phyloP scores from a whole-genome alignment of 2,888 invertebrate genomes.

The Temnothorax unifasciatus region DNA sequence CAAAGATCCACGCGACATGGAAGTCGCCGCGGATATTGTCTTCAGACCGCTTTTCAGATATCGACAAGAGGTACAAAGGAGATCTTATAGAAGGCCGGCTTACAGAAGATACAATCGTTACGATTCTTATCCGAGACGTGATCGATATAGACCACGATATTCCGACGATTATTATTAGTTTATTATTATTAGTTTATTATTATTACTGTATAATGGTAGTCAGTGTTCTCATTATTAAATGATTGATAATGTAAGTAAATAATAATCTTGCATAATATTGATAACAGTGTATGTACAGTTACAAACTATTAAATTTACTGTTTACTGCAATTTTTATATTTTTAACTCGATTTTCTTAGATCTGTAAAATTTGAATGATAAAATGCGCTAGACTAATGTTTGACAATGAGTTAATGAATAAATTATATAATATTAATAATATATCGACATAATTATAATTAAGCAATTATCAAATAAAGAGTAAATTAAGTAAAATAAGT shows the following conservation, averaged over 20 bases:
- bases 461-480: not conserved
- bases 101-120: slow-evolving; percentile 68
- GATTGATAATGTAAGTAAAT: not conserved
- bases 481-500: slow-evolving; percentile 3
- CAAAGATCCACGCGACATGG: slow-evolving; percentile 76
- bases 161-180: slow-evolving; percentile 61
- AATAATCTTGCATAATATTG: not conserved
- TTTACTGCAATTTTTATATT: not conserved
- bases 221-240: not conserved
- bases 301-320: not conserved
- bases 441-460: not conserved
- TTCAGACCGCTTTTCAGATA: slow-evolving; percentile 83
- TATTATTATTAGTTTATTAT: no score
- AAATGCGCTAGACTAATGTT: not conserved
- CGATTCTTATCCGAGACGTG: slow-evolving; percentile 63
- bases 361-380: not conserved
- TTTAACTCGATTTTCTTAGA: not conserved
- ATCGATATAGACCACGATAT: slow-evolving; percentile 63
- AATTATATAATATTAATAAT: no score
- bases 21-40: slow-evolving; percentile 83
- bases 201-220: not conserved
- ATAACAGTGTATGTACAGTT: not conserved
- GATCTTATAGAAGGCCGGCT: slow-evolving; percentile 68
- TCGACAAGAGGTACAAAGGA: slow-evolving; percentile 78
- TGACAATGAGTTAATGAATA: not conserved